phyloP scores from a whole-genome alignment of 2,797 vertebrate genomes.

The Miichthys miiuy region DNA sequence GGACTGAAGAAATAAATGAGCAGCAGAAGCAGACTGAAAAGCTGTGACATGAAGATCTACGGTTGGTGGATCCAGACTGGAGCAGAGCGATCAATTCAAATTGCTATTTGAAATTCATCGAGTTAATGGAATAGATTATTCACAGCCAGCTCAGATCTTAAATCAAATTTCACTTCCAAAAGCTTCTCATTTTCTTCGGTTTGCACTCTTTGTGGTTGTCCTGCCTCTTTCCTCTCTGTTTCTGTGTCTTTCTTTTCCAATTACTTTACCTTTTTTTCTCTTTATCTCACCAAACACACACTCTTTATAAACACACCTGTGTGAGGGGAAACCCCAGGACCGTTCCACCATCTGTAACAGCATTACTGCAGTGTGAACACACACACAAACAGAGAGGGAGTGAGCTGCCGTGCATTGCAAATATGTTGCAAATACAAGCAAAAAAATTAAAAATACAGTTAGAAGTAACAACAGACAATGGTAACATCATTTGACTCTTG shows the following conservation, averaged over 20 bases:
- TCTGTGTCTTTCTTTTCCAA: conserved; percentile 8
- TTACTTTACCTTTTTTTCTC: not conserved
- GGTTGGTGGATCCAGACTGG: not conserved
- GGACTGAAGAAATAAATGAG: not conserved
- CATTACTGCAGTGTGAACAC: conserved; percentile 69
- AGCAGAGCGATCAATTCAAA: conserved; percentile 23
- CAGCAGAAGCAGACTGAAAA: not conserved
- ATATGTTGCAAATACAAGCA: conserved; percentile 20
- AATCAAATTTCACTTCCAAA: conserved; percentile 35
- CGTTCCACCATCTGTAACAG: conserved; percentile 68
- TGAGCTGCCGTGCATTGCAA: conserved; percentile 6
- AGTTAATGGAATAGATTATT: conserved; percentile 39
- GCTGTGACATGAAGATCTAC: not conserved
- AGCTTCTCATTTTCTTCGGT: conserved; percentile 1
- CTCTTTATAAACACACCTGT: conserved; percentile 48
- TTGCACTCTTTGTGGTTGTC: conserved; percentile 1
- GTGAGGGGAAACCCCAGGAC: conserved; percentile 73
- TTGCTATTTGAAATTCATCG: conserved; percentile 40
- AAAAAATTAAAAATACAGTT: conserved; percentile 12
- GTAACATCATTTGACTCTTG: conserved; percentile 61
- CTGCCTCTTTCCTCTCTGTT: not conserved
- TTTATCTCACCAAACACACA: conserved; percentile 38
- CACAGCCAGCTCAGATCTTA: conserved; percentile 28
- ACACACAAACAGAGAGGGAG: not conserved
- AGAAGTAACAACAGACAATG: conserved; percentile 27